Percentiles rank a stretch among this genome's conserved stretches.
These are phyloP conservation scores for Megaptera novaeangliae DNA, from an alignment of 2,113 vertebrate species.

Conservation along the genomic window DNA sequence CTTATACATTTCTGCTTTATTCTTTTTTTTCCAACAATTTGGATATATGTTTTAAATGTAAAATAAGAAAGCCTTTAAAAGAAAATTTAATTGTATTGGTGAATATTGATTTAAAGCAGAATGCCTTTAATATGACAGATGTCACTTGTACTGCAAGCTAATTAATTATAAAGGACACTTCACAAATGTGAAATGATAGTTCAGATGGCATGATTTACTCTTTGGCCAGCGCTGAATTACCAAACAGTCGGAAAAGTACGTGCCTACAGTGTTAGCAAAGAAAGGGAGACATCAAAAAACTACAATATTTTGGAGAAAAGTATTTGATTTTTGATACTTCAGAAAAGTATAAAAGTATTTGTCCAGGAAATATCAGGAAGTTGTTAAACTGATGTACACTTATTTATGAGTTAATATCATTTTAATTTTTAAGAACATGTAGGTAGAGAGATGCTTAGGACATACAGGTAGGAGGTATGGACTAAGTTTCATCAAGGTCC, in stretches of 20 bases:
- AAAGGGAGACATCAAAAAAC: neutral
- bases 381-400: neutral
- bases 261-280: neutral
- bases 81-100: neutral
- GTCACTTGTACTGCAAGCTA: neutral
- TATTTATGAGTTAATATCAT: neutral
- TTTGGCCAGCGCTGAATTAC: neutral
- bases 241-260: neutral
- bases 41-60: neutral
- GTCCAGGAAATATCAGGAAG: neutral
- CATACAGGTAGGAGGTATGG: neutral
- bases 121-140: neutral
- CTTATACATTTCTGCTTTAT: neutral
- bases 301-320: neutral
- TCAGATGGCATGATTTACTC: neutral
- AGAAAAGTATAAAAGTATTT: neutral
- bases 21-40: neutral
- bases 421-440: constrained; percentile 5
- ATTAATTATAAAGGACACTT: neutral
- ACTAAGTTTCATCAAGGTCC: neutral
- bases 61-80: neutral
- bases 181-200: neutral
- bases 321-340: neutral
- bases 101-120: neutral
- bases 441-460: neutral